These are phyloP conservation scores for Limenitis camilla DNA, from an alignment of 2,888 invertebrate genomes.

Conservation along the genomic window DNA sequence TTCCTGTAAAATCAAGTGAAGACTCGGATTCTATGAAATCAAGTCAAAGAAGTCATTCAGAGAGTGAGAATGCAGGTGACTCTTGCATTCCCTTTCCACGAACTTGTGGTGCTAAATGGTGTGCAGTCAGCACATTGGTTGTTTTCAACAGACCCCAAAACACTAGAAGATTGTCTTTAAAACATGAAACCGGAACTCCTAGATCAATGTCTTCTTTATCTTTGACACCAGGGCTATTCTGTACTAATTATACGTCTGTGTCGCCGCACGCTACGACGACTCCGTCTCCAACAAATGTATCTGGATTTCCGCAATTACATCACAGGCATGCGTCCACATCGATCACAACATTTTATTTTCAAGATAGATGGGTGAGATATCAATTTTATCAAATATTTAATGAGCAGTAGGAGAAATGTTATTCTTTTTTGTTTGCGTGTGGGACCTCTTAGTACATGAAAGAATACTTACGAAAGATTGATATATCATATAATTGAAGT, in stretches of 20 bases:
- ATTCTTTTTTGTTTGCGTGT: no score
- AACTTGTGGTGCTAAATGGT: slow-evolving; percentile 95
- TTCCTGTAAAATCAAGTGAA: slow-evolving; percentile 73
- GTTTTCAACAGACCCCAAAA: slow-evolving; percentile 87
- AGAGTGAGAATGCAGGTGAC: slow-evolving; percentile 75
- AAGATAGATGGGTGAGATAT: slow-evolving; percentile 78
- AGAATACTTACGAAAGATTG: no score
- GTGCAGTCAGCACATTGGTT: slow-evolving; percentile 88
- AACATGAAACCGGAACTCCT: slow-evolving; percentile 84
- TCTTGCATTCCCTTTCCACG: slow-evolving; percentile 94
- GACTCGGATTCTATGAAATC: slow-evolving; percentile 67
- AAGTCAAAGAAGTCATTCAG: slow-evolving; percentile 65
- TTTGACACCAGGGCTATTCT: slow-evolving; percentile 51
- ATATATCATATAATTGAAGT: no score
- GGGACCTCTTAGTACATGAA: no score
- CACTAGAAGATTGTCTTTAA: slow-evolving; percentile 78
- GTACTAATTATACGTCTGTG: slow-evolving; percentile 52
- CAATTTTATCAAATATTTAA: not conserved
- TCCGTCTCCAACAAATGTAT: slow-evolving; percentile 66
- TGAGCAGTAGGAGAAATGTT: no score
- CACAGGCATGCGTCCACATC: slow-evolving; percentile 74
- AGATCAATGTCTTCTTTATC: slow-evolving; percentile 66
- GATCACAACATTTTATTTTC: slow-evolving; percentile 86
- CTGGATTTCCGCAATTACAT: slow-evolving; percentile 65
- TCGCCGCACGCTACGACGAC: slow-evolving; percentile 70